Base-by-base conservation (phyloP, 2,888 invertebrate genomes). In the Arenicola marina region DNA sequence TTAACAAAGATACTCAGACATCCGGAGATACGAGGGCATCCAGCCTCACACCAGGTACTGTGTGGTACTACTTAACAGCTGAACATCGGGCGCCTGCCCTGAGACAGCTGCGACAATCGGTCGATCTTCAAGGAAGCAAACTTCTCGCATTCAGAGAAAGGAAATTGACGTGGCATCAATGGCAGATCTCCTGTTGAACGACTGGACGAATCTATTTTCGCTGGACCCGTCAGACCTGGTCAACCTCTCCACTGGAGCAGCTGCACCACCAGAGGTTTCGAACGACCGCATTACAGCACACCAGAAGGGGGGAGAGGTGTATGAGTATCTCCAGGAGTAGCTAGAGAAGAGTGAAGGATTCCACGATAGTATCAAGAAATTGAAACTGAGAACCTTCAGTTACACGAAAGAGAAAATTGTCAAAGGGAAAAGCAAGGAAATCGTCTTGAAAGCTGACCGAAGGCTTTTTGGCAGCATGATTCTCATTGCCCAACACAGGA, bases 201-300 rank as follows among this genome's bases (percentile, higher is more conserved):
- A 54, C 24, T 69, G 61, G 65, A 34, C 51, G 28, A 63, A 69
- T 43, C 67, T 65, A 7, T 63, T 67, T 48, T 34, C 7, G 32
- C 46, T 53, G 15, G 55, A 43, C 4, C 48, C n/a, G 33, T 24
- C 26, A 28, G 59, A 62, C 24, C 46, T 61, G 43, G 56, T 66
- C 1, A 60, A 58, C 46, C 29, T 65, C 11, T 63, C 61, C 7
- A 66, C 53, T 18, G 59, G 15, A 1, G 43, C 18, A 15, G 34
- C 31, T 18, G 58, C 58, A 46, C n/a, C 62, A 32, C n/a, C 15
- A n/a, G 60, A 65, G 1, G 51, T 65, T n/a, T 18, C 31, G 7
- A 7, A 11, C 18, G 53, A 65, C 32, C 43, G 65, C 33, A 24
- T 67, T 33, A 34, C n/a, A n/a, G 67, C 62, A 21, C 29, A 24